Percentiles rank a stretch among this genome's conserved stretches.
Conservation (phyloP, 2,888 invertebrate species). For the Hypselothyrea guttata region DNA sequence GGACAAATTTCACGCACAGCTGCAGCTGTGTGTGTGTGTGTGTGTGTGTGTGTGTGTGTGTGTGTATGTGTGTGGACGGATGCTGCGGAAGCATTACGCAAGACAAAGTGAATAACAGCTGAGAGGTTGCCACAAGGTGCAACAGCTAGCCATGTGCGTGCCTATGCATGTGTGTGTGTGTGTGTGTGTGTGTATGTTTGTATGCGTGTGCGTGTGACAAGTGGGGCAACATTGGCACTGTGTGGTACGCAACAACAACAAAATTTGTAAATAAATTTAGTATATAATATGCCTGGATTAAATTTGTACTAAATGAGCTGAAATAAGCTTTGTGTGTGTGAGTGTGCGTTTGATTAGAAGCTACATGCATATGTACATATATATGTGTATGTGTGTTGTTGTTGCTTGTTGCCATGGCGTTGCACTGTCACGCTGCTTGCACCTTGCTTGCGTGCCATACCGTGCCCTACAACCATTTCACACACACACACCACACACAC, state of each 20-base stretch:
- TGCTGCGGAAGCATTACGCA: constrained; percentile 63
- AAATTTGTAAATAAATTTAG: constrained; percentile 42
- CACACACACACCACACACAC: constrained; percentile 21
- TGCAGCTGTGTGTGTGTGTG: constrained; percentile 2
- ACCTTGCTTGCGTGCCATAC: constrained; percentile 65
- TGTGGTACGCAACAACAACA: constrained; percentile 52
- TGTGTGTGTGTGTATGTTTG: constrained; percentile 10
- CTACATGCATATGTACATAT: constrained; percentile 4
- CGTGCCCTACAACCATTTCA: constrained; percentile 54
- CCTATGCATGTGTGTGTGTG: constrained; percentile 13
- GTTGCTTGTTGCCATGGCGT: constrained; percentile 69
- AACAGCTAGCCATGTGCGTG: constrained; percentile 39
- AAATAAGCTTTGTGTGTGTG: constrained; percentile 31
- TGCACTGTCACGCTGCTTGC: constrained; percentile 74
- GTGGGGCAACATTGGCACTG: constrained; percentile 63
- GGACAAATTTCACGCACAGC: constrained; percentile 16
- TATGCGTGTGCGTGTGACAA: constrained; percentile 39
- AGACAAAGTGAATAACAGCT: constrained; percentile 54
- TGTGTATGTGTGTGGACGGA: constrained; percentile 34
- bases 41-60: constrained; percentile 12
- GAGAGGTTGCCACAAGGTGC: constrained; percentile 59
- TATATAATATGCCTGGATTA: constrained; percentile 54
- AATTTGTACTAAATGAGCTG: constrained; percentile 60
- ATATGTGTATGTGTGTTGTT: constrained; percentile 24
- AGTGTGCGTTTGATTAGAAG: constrained; percentile 34